Base-by-base conservation (phyloP, 2,113 vertebrate genomes). In the Perognathus longimembris region DNA sequence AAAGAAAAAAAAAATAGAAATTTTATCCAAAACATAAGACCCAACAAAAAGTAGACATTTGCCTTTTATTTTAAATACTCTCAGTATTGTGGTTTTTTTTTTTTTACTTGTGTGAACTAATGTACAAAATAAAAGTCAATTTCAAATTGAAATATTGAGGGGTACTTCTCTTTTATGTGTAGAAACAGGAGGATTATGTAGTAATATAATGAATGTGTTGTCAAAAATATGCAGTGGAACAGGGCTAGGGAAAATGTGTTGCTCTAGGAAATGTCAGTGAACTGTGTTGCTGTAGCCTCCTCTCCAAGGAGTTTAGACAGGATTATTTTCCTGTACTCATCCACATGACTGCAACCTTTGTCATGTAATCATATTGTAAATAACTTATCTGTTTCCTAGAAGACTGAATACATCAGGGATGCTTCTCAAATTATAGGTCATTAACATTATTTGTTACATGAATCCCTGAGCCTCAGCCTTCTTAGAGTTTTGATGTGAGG, bases 141-240 rank as follows among this genome's bases (percentile, higher is more conserved):
- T 82, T n/a, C 71, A 54, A 32, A 69, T 70, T 42, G 36, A 36
- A 22, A 21, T 42, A 20, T 7, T 63, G 21, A 78, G 6, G 59
- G 11, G 28, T 6, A 10, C 2, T 24, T 32, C 0, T 34, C 17
- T 76, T 2, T 6, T 1, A 5, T 26, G 32, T 57, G 38, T 45
- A 24, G 6, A 30, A 2, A 0, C 7, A 1, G 0, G 30, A 9
- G 18, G 57, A 32, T 5, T 2, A 3, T 15, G 5, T 24, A 1
- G 5, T 28, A 10, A 0, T 1, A 0, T 12, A 30, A 36, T 22
- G 32, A 32, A 0, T 11, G 1, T 2, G 20, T 12, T 71, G 21
- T 42, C 4, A 54, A 20, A 20, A 28, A 12, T 26, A 24, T 30
- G 45, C 24, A 71, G 8, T 15, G 28, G 50, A 59, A n/a, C 1